Evolutionary conservation across 2,888 invertebrate species (phyloP), one percentile per base, ranked within the genome.

Genomic region (Steinernema hermaphroditum): DNA sequence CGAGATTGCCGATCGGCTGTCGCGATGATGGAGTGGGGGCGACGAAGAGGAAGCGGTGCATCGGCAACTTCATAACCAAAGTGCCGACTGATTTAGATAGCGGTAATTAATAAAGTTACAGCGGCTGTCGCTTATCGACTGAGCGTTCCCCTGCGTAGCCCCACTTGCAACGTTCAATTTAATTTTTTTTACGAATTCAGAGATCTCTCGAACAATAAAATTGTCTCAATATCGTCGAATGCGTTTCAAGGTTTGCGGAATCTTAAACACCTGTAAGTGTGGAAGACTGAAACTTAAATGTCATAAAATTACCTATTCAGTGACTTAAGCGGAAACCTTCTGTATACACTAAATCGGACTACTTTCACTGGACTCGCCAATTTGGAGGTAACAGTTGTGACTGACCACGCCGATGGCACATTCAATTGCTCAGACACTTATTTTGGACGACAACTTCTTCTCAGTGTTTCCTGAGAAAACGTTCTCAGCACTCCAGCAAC

Each of bases 21-120:
- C 46, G 46, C 12, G 37, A 37, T 37, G 37, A 37, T 37, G 46
- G n/a, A 46, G 46, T 19, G 46, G 32, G 32, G 62, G 62, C 16
- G 32, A 27, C 27, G 16, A 29, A 62, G 32, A 29, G 29, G 9
- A 14, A 24, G 62, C 29, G 34, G 27, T 62, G 16, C 14, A 19
- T 62, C 62, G 62, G 62, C 62, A 62, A 32, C 62, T 62, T 32
- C 62, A 62, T 62, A 62, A 62, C 32, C 62, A 32, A 27, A 24
- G 29, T 24, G 62, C 62, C 27, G 62, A 62, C 32, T 62, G 62
- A 62, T 62, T 62, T 27, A 62, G 29, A 46, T 46, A 19, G 46
- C 46, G 46, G 46, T n/a, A 62, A 62, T 62, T 62, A 62, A 62
- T 62, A 62, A 62, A 29, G 32, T 62, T 62, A 22, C 27, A 16